These are phyloP conservation scores for Poecilia latipinna DNA, from an alignment of 2,113 vertebrate species.

Conservation along the genomic window DNA sequence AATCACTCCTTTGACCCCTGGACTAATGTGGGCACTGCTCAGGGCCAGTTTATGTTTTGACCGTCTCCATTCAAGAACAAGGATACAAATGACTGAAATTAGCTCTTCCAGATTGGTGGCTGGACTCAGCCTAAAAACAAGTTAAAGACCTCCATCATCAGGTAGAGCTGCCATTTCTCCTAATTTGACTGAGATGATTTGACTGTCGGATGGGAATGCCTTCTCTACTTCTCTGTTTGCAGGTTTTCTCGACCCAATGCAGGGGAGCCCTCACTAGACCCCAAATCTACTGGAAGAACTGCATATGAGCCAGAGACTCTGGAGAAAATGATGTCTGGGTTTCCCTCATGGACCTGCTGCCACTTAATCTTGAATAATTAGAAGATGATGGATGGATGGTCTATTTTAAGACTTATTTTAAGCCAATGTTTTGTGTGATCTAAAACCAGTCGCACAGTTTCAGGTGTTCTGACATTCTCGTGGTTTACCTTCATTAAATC, in stretches of 20 bases:
- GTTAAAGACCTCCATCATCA: too few relatives aligned
- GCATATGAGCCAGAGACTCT: neutral
- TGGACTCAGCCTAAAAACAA: too few relatives aligned
- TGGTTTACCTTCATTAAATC: too few relatives aligned
- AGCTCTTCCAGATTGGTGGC: too few relatives aligned
- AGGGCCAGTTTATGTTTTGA: neutral
- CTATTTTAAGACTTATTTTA: neutral
- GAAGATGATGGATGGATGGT: neutral
- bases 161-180: neutral
- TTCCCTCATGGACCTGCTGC: neutral
- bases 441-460: neutral
- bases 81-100: too few relatives aligned
- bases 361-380: neutral
- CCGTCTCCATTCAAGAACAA: too few relatives aligned
- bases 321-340: neutral
- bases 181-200: neutral
- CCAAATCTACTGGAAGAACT: neutral
- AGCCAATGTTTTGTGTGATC: neutral
- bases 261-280: neutral
- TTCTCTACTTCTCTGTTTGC: too few relatives aligned
- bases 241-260: too few relatives aligned
- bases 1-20: too few relatives aligned
- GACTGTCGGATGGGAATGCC: too few relatives aligned
- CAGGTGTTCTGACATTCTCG: neutral
- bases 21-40: neutral